Evolutionary conservation across 2,888 invertebrate genomes (phyloP), one percentile per base, ranked within the genome.

Genomic region (Agonopterix heracliana): DNA sequence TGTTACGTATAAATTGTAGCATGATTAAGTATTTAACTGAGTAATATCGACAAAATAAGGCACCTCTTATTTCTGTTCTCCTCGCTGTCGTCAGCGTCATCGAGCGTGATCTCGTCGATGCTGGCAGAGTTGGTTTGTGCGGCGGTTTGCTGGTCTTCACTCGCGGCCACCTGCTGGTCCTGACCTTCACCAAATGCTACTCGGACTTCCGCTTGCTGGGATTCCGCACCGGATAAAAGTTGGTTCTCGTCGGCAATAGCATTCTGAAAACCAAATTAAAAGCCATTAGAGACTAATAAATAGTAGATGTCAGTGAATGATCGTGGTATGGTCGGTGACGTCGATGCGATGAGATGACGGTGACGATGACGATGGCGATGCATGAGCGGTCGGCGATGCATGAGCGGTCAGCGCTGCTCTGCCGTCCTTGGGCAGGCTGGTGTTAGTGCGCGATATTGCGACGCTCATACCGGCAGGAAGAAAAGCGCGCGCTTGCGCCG

Each of bases 31-130:
- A 36, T 36, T 36, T 9, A 36, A 36, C 36, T 1, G 36, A 36
- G 3, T 17, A 36, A 36, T 35, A 35, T 36, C n/a, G 36, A 4
- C 9, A n/a, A n/a, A 17, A 17, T 10, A 41, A 4, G 7, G 14
- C 54, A 87, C 89, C 96, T 91, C 80, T 96, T 96, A 81, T 95
- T 94, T 70, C 96, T 91, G 79, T 94, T 93, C 74, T 94, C 94
- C 71, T 95, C 93, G 67, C 92, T 92, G 65, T 81, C 89, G 62
- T 93, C 94, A 49, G 90, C 90, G 65, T 94, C 93, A 59, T 93
- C 92, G 61, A 94, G 83, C 3, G 91, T 90, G 67, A 94, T 91
- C 70, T 94, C 92, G 66, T 92, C 93, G 59, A 94, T 91, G 64
- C 90, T 89, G 53, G 92, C 91, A 47, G 89, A 84, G 65, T 91